A percentile compares a stretch with the other conserved stretches of the same genome.
These are phyloP conservation scores for Muntiacus reevesi DNA, from an alignment of 2,113 vertebrate genomes.

Conservation along the genomic window DNA sequence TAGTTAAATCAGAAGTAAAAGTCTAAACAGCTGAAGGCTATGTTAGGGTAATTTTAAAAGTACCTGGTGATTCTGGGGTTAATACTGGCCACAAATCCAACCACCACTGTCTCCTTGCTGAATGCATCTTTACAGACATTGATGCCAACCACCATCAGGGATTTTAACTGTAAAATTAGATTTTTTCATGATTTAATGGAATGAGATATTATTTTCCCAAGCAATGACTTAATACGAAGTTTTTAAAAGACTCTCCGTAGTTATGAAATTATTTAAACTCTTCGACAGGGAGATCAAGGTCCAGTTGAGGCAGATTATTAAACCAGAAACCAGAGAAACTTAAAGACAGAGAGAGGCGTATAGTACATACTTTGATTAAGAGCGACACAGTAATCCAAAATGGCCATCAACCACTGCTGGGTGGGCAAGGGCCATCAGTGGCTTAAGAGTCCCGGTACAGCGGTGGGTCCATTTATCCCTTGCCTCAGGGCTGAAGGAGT, in stretches of 20 bases:
- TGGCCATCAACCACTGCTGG: neutral
- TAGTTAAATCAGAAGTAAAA: neutral
- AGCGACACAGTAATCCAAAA: neutral
- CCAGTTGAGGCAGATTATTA: neutral
- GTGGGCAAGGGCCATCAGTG: neutral
- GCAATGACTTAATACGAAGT: neutral
- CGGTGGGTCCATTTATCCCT: neutral
- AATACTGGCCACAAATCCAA: conserved; percentile 78
- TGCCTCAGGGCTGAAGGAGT: neutral
- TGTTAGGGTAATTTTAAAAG: neutral
- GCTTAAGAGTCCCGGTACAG: neutral
- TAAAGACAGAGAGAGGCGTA: neutral
- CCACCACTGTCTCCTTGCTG: conserved; percentile 48
- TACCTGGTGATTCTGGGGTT: conserved; percentile 78
- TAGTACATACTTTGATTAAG: neutral
- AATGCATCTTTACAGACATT: conserved; percentile 70
- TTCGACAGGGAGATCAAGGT: neutral
- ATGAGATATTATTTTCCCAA: neutral
- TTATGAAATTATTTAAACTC: neutral
- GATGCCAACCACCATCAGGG: conserved; percentile 73
- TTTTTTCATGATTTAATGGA: neutral
- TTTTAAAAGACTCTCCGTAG: neutral
- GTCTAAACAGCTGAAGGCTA: neutral
- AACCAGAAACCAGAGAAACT: neutral
- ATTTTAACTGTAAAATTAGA: conserved; percentile 72